A percentile compares a stretch with the other conserved stretches of the same genome.
phyloP scores from a whole-genome alignment of 2,797 vertebrate genomes.

The Poliocrania exsul region DNA sequence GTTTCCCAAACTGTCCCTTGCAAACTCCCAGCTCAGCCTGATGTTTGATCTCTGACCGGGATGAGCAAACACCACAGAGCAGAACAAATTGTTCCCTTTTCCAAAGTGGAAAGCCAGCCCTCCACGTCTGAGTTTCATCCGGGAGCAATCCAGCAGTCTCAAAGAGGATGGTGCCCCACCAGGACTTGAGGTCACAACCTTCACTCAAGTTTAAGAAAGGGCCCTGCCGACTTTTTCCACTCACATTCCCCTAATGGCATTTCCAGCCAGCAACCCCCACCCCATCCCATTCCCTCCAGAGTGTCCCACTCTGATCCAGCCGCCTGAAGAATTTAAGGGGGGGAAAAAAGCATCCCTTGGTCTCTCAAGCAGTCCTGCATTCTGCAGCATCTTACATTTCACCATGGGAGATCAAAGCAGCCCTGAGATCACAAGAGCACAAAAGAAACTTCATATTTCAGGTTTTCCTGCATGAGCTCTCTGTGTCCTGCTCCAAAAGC shows the following conservation, averaged over 20 bases:
- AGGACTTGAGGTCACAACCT: neutral
- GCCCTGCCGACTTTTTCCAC: accelerated
- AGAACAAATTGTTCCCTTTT: neutral
- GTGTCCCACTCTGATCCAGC: neutral
- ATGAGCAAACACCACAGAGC: neutral
- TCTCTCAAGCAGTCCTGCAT: neutral
- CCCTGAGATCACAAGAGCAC: neutral
- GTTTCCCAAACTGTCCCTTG: neutral
- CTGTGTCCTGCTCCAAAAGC: neutral
- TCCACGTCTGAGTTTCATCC: neutral
- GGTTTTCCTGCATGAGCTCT: neutral
- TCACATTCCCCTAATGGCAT: neutral
- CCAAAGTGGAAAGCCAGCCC: neutral
- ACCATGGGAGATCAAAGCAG: neutral
- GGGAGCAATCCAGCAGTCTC: neutral
- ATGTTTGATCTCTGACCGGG: neutral
- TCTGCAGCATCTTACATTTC: neutral
- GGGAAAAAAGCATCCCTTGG: accelerated
- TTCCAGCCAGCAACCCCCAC: neutral
- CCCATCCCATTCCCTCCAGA: accelerated
- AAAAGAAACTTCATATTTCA: neutral
- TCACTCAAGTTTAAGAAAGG: neutral
- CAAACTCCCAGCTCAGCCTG: neutral
- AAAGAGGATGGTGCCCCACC: neutral
- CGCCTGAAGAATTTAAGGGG: neutral